These are phyloP conservation scores for Wasmannia auropunctata DNA, from an alignment of 1,140 invertebrate genomes.

Conservation along the genomic window DNA sequence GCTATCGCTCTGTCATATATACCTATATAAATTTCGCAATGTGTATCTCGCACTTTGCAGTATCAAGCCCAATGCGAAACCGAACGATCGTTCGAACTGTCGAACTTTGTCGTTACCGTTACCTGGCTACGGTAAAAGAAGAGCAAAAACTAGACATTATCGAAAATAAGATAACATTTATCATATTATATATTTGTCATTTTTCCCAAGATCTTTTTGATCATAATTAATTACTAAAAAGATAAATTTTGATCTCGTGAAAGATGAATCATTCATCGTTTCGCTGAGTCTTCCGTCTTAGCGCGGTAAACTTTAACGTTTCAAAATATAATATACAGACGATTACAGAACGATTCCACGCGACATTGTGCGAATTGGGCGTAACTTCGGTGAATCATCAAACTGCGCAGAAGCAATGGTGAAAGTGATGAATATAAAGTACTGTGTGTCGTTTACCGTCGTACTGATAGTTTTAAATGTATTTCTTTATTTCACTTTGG, in stretches of 20 bases:
- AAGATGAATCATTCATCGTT: background rate
- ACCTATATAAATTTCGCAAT: slow-evolving; percentile 44
- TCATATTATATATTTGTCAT: background rate
- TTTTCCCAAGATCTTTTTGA: background rate
- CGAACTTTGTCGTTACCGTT: background rate
- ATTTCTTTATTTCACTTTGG: background rate
- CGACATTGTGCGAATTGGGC: background rate
- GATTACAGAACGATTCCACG: background rate
- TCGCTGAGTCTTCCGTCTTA: background rate
- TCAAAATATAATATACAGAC: background rate
- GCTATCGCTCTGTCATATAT: background rate
- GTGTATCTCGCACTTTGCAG: background rate
- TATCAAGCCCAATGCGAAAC: background rate
- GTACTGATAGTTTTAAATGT: background rate
- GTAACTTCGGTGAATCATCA: background rate
- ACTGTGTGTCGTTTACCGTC: background rate
- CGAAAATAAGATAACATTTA: background rate
- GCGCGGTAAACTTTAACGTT: background rate
- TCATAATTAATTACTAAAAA: background rate
- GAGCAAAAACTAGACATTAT: background rate
- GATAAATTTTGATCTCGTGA: background rate
- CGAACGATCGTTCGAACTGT: background rate
- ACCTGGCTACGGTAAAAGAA: background rate
- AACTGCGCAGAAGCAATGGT: background rate
- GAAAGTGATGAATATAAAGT: background rate